Conservation (phyloP, 2,888 invertebrate species). For the Polietes domitor region DNA sequence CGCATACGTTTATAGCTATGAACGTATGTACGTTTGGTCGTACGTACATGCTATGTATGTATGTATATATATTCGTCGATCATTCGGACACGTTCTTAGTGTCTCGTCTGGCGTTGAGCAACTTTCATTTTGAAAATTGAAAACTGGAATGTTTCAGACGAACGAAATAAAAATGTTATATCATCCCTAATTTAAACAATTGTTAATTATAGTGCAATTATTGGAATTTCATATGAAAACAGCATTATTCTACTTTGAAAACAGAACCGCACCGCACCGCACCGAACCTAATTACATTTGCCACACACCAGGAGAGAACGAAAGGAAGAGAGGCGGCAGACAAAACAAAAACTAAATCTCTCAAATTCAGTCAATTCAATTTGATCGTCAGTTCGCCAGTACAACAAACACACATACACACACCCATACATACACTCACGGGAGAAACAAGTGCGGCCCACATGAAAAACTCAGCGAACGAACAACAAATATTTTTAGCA, state of each 20-base stretch:
- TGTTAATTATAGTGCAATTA: slow-evolving; percentile 35
- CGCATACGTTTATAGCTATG: not conserved
- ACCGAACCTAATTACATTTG: not conserved
- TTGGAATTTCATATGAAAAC: slow-evolving; percentile 41
- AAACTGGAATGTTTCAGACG: not conserved
- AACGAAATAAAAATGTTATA: slow-evolving; percentile 14
- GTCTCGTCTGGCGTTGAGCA: not conserved
- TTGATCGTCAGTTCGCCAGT: not conserved
- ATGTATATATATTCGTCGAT: too few relatives aligned
- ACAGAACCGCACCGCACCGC: too few relatives aligned
- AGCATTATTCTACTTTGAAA: slow-evolving; percentile 57
- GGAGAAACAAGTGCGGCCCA: slow-evolving; percentile 58
- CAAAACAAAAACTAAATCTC: not conserved
- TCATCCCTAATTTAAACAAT: slow-evolving; percentile 33
- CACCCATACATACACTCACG: not conserved
- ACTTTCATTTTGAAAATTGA: slow-evolving; percentile 5
- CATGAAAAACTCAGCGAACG: slow-evolving; percentile 58
- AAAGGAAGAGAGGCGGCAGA: not conserved
- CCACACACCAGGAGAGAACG: not conserved
- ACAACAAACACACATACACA: not conserved
- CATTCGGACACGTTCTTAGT: not conserved
- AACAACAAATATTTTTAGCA: slow-evolving; percentile 64
- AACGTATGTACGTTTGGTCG: not conserved
- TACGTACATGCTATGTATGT: too few relatives aligned
- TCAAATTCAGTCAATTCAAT: not conserved